Conservation (phyloP, 1,140 invertebrate species). For the Amyelois transitella region DNA sequence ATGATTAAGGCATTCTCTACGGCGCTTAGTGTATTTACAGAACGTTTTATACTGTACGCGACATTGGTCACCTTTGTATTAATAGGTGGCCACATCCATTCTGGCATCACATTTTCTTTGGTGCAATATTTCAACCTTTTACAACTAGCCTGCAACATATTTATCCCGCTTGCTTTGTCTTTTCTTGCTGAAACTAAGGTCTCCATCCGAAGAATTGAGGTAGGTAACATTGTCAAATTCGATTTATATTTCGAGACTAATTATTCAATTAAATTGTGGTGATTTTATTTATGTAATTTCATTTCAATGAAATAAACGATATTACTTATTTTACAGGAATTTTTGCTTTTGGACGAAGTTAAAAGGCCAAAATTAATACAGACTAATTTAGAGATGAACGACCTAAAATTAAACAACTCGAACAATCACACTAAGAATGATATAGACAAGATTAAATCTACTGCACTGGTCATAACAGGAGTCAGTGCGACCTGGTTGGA, state of each 20-base stretch:
- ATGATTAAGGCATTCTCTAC: conserved; percentile 83
- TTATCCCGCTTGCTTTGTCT: conserved; percentile 80
- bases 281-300: background rate
- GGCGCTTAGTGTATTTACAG: conserved; percentile 79
- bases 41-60: conserved; percentile 82
- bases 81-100: conserved; percentile 76
- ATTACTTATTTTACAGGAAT: conserved; percentile 53
- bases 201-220: conserved; percentile 79
- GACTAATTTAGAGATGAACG: conserved; percentile 25
- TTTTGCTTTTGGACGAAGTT: conserved; percentile 74
- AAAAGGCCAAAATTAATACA: conserved; percentile 31
- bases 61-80: conserved; percentile 82
- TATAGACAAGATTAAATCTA: conserved; percentile 22
- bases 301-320: background rate
- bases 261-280: background rate
- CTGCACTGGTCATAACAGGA: conserved; percentile 67
- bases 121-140: conserved; percentile 84
- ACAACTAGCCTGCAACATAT: conserved; percentile 82
- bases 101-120: conserved; percentile 83
- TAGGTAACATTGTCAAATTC: conserved; percentile 28
- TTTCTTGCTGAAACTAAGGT: conserved; percentile 77
- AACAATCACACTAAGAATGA: background rate
- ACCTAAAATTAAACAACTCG: conserved; percentile 23
- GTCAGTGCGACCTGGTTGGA: conserved; percentile 77
- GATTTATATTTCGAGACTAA: background rate